Percentiles rank a stretch among this genome's conserved stretches.
These are phyloP conservation scores for Adelosebastes latens DNA, from an alignment of 2,797 vertebrate genomes.

Conservation along the genomic window DNA sequence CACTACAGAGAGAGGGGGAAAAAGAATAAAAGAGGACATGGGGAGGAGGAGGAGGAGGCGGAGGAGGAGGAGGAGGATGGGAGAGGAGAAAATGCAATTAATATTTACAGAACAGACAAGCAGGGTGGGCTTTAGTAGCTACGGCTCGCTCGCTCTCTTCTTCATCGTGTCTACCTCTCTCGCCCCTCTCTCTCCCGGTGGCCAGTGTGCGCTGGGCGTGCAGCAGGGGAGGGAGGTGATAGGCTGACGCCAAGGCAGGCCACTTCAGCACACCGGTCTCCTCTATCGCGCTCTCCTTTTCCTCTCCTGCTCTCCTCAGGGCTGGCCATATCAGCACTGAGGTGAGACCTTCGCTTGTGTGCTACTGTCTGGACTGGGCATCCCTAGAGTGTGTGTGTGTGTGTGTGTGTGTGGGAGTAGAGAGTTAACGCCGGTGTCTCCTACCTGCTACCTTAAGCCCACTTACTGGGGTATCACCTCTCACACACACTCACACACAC, in stretches of 20 bases:
- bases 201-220: constrained; percentile 71
- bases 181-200: constrained; percentile 68
- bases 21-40: constrained; percentile 72
- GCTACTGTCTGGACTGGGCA: constrained; percentile 34
- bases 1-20: constrained; percentile 85
- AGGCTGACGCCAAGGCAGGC: constrained; percentile 81
- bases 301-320: constrained; percentile 65
- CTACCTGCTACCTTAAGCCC: constrained; percentile 61
- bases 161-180: constrained; percentile 54
- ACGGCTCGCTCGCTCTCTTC: constrained; percentile 65
- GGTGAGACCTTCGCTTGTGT: constrained; percentile 73
- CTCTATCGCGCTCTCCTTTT: constrained; percentile 71
- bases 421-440: constrained; percentile 41
- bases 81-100: constrained; percentile 91
- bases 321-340: constrained; percentile 72
- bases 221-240: constrained; percentile 74
- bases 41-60: constrained; percentile 50
- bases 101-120: constrained; percentile 99
- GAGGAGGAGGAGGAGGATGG: constrained; percentile 44
- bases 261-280: constrained; percentile 78
- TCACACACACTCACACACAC: constrained; percentile 15
- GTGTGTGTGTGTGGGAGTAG: constrained; percentile 42
- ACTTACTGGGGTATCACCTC: constrained; percentile 65
- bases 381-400: constrained; percentile 44
- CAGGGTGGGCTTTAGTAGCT: constrained; percentile 85